Base-by-base conservation (phyloP, 2,113 vertebrate species). In the Regulus satrapa region DNA sequence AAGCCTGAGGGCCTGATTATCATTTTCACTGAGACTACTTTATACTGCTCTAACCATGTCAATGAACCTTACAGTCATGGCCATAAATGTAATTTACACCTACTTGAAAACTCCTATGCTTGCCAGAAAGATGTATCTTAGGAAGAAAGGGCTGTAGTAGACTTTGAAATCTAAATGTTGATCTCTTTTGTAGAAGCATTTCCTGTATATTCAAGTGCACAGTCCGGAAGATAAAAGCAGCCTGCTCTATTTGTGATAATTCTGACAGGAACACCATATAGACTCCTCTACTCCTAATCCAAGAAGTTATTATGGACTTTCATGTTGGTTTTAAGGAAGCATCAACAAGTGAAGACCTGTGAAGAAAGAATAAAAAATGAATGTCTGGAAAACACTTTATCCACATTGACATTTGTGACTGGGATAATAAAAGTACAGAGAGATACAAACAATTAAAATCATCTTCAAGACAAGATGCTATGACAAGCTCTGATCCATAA, bases 1-100 rank as follows among this genome's bases (percentile, higher is more conserved):
- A 94, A 91, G 89, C 93, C 95, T 95, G 77, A 85, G 96, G 95
- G 90, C 64, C 88, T 94, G 95, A 96, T 88, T 93, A 91, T 96
- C 85, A 93, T 96, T 95, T 96, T 96, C 92, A 82, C 85, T 68
- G 71, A 93, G 78, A 82, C 88, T 93, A 76, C 91, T 94, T 95
- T 94, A 92, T 95, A 93, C 72, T 62, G 75, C 75, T 96, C 72
- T 93, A 95, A 94, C 92, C 83, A 93, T 92, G 94, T 92, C 92
- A 94, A 96, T 95, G 91, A 96, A 96, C 91, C 83, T 94, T 90
- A 90, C 55, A 94, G 88, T 95, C 89, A 94, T 66, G 72, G 85
- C 40, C 63, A 81, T 96, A 95, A 96, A 96, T 84, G 56, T 92
- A 95, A 95, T 95, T 93, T 97, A 94, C 86, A 92, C 91, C 76